Base-by-base conservation (phyloP, 2,797 vertebrate species). In the Halcyon leucocephala region DNA sequence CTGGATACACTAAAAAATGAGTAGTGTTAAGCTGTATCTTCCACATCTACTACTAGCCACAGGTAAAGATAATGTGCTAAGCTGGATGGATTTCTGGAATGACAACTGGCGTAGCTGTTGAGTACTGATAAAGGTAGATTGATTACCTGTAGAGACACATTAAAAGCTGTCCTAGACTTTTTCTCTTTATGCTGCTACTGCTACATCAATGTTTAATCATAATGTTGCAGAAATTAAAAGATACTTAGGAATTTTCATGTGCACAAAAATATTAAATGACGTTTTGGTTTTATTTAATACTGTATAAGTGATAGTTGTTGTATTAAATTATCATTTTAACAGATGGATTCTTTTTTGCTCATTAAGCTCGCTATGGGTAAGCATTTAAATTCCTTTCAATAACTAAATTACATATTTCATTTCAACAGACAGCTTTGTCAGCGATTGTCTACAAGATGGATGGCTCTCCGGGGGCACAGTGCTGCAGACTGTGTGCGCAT, bases 401-500 rank as follows among this genome's bases (percentile, higher is more conserved):
- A 66, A 61, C 60, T 90, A 73, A 87, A 85, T 82, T 54, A 77
- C 83, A 65, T 51, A 51, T 82, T 91, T 92, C 64, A 29, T 90
- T 84, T 93, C 74, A 83, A 83, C 90, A 99, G 99, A 94, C 99
- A 99, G 93, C 98, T 99, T 86, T 98, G 98, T 95, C 99, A 99
- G 97, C 98, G 98, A 49, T 97, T 99, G 52, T 99, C 99, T 5
- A 98, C 98, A 8, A 98, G 99, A 81, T 99, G 99, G 99, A 99
- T 99, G 95, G 99, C 99, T 65, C 99, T 99, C 60, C 98, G 98
- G 82, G 99, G 99, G 72, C 99, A 99, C 84, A 98, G 98, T 61
- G 97, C 98, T 41, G 95, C 99, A 1, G 99, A 99, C 66, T 99
- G 99, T 22, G 97, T 99, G 82, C 98, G 99, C 90, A 99, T 99